phyloP scores from a whole-genome alignment of 92 coral and sea anemone species.

The Actinernus sp. region DNA sequence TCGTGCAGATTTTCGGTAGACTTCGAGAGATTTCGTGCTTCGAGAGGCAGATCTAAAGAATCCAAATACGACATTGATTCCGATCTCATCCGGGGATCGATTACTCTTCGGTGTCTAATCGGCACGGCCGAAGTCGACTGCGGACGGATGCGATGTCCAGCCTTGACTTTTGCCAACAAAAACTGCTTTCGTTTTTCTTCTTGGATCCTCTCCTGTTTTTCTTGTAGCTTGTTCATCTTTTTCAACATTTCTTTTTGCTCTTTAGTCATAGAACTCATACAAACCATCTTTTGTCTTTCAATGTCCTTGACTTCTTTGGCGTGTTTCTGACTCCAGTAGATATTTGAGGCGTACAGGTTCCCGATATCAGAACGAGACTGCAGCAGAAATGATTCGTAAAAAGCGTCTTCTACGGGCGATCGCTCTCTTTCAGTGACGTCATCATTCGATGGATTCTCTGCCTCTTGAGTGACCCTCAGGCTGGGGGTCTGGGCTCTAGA shows the following conservation, averaged over 20 bases:
- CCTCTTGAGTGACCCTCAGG: constrained; percentile 59
- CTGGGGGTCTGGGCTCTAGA: constrained; percentile 44
- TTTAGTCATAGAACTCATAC: constrained; percentile 68
- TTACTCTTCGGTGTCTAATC: constrained; percentile 45
- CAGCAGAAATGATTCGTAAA: constrained; percentile 91
- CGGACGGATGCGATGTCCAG: constrained; percentile 63
- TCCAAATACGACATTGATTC: constrained; percentile 77
- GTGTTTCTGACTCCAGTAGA: constrained; percentile 90
- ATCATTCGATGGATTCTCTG: constrained; percentile 2
- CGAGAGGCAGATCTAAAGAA: constrained; percentile 47
- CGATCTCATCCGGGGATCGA: constrained; percentile 57
- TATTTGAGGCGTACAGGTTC: constrained; percentile 91
- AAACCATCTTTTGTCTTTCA: constrained; percentile 63
- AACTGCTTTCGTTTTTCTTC: constrained; percentile 62
- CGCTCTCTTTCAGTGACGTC: constrained; percentile 83
- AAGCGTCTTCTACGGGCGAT: constrained; percentile 91
- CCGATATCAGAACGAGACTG: constrained; percentile 95
- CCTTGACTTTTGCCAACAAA: constrained; percentile 25
- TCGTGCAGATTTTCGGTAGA: constrained; percentile 60
- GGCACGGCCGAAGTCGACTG: constrained; percentile 82
- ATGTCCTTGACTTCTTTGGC: constrained; percentile 83
- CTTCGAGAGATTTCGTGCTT: constrained; percentile 51
- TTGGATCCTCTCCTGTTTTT: constrained; percentile 71
- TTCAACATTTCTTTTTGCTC: constrained; percentile 83
- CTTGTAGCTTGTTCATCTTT: constrained; percentile 81